Percentiles rank a stretch among this genome's conserved stretches.
Conservation (phyloP, 2,888 invertebrate genomes). For the Nycteola revayana region DNA sequence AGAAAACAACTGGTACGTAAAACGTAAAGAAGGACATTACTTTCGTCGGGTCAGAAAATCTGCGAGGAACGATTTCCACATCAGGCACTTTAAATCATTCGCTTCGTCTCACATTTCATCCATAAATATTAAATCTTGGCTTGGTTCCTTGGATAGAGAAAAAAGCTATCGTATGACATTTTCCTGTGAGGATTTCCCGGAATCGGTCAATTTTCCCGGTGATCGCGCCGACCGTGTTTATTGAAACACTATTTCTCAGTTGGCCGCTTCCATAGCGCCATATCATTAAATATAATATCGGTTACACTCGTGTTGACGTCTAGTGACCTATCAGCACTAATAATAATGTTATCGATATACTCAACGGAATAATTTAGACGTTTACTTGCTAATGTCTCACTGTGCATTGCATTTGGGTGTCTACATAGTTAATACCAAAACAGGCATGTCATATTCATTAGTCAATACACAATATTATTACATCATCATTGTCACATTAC, state of each 20-base stretch:
- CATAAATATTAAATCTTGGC: slow-evolving; percentile 80
- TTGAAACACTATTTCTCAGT: slow-evolving; percentile 77
- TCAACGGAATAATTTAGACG: no score
- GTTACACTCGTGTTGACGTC: slow-evolving; percentile 16
- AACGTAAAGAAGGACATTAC: slow-evolving; percentile 76
- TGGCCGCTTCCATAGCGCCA: slow-evolving; percentile 52
- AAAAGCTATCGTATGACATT: slow-evolving; percentile 73
- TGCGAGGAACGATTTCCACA: slow-evolving; percentile 77
- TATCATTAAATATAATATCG: slow-evolving; percentile 49
- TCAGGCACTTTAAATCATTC: slow-evolving; percentile 80
- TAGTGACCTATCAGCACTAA: slow-evolving; percentile 18
- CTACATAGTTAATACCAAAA: no score
- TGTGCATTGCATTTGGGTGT: no score
- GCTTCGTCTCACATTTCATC: slow-evolving; percentile 79
- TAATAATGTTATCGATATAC: slow-evolving; percentile 4
- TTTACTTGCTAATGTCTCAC: neutral
- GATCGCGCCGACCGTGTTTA: slow-evolving; percentile 72
- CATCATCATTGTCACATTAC: no score
- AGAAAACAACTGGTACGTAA: slow-evolving; percentile 77
- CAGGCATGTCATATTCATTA: no score
- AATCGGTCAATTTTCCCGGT: slow-evolving; percentile 79
- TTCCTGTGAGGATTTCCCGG: slow-evolving; percentile 70
- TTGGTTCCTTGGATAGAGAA: slow-evolving; percentile 69
- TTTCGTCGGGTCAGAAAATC: slow-evolving; percentile 79
- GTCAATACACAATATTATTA: no score